These are phyloP conservation scores for Rhagologus leucostigma DNA, from an alignment of 2,113 vertebrate genomes.

Conservation along the genomic window DNA sequence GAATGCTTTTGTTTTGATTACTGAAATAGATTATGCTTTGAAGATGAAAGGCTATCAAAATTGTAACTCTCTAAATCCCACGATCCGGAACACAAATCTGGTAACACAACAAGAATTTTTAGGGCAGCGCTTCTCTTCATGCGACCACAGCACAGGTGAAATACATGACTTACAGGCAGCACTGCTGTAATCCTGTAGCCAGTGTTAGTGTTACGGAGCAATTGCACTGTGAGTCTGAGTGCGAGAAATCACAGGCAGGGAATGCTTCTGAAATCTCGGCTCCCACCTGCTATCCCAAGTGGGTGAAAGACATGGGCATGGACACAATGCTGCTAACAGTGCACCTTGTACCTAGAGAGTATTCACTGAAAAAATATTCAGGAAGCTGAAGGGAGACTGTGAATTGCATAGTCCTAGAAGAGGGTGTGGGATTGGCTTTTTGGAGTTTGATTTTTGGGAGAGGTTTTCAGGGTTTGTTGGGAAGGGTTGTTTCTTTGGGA, in stretches of 20 bases:
- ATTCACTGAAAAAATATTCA: not conserved
- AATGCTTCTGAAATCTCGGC: not conserved
- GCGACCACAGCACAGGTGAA: not conserved
- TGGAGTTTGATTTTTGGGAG: fast-evolving
- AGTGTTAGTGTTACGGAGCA: not conserved
- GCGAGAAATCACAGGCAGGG: not conserved
- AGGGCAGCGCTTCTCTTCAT: not conserved
- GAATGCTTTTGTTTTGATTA: not conserved
- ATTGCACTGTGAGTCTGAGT: not conserved
- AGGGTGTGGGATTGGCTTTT: not conserved
- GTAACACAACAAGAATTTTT: not conserved
- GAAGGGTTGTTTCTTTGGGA: fast-evolving
- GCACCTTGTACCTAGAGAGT: not conserved
- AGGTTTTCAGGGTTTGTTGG: not conserved
- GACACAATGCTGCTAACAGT: not conserved
- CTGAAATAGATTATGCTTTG: not conserved
- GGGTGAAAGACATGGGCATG: not conserved
- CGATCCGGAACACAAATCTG: not conserved
- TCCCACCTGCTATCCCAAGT: fast-evolving
- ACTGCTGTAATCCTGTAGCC: not conserved
- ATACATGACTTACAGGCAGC: not conserved
- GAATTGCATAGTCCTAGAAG: not conserved
- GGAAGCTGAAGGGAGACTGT: not conserved
- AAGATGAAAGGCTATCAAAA: not conserved
- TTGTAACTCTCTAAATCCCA: not conserved